Evolutionary conservation across 1,140 invertebrate genomes (phyloP).

Genomic region (Brachionus asplanchnoidis): DNA sequence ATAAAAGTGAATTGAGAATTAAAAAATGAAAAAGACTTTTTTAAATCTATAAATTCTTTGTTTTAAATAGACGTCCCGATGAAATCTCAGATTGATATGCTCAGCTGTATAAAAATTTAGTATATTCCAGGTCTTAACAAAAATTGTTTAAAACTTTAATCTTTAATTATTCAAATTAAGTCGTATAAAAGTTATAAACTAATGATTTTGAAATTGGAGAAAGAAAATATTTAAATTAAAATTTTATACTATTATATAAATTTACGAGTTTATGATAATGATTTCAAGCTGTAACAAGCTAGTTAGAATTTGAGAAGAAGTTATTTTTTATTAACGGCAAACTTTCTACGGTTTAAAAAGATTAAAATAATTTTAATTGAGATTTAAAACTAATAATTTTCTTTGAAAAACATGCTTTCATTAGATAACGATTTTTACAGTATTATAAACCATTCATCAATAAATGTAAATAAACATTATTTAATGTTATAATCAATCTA

Average conservation of each 20-base stretch:
- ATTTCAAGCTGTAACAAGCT: not conserved
- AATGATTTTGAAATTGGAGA: not conserved
- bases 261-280: not conserved
- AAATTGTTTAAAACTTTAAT: not conserved
- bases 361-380: not conserved
- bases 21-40: not conserved
- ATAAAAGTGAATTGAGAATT: not conserved
- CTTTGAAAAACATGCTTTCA: not conserved
- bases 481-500: not conserved
- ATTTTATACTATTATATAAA: not conserved
- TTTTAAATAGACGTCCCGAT: not conserved
- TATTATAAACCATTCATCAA: not conserved
- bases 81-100: not conserved
- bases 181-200: not conserved
- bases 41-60: not conserved
- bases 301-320: not conserved
- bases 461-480: not conserved
- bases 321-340: not conserved
- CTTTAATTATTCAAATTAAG: not conserved
- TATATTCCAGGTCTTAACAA: not conserved
- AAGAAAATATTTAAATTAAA: not conserved
- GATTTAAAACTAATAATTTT: not conserved
- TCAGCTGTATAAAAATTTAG: not conserved
- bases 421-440: not conserved
- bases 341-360: not conserved